These are phyloP conservation scores for Dolichotis patagonum DNA, from an alignment of 2,113 vertebrate genomes.

Conservation along the genomic window DNA sequence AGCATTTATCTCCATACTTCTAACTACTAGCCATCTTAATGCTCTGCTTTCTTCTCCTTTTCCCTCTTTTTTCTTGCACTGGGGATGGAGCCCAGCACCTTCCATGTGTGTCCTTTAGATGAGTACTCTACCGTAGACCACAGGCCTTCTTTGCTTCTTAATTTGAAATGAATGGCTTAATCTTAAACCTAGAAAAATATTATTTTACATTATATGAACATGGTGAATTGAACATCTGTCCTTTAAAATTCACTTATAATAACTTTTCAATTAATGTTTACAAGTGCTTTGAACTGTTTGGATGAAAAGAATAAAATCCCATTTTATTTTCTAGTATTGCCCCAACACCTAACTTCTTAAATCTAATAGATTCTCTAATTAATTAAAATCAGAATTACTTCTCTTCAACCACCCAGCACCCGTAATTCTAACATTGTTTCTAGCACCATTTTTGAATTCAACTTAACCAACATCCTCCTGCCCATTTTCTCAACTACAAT, in stretches of 20 bases:
- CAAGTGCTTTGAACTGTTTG: slow-evolving; percentile 19
- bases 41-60: slow-evolving; percentile 34
- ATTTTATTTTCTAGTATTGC: background rate
- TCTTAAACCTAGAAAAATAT: slow-evolving; percentile 37
- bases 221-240: slow-evolving; percentile 25
- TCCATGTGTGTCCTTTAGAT: background rate
- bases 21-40: background rate
- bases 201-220: background rate
- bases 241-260: slow-evolving; percentile 38
- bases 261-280: slow-evolving; percentile 63
- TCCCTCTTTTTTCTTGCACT: background rate
- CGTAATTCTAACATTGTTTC: background rate
- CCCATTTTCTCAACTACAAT: background rate
- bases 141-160: background rate
- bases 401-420: background rate
- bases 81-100: background rate
- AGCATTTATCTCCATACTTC: slow-evolving; percentile 24
- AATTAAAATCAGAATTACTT: slow-evolving; percentile 56
- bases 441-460: background rate
- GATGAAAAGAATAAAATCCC: slow-evolving; percentile 18
- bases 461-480: background rate
- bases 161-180: slow-evolving; percentile 42
- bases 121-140: background rate
- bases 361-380: background rate
- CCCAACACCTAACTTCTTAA: slow-evolving; percentile 29